These are phyloP conservation scores for Sebastes oblongus DNA, from an alignment of 2,797 vertebrate genomes.

Conservation along the genomic window DNA sequence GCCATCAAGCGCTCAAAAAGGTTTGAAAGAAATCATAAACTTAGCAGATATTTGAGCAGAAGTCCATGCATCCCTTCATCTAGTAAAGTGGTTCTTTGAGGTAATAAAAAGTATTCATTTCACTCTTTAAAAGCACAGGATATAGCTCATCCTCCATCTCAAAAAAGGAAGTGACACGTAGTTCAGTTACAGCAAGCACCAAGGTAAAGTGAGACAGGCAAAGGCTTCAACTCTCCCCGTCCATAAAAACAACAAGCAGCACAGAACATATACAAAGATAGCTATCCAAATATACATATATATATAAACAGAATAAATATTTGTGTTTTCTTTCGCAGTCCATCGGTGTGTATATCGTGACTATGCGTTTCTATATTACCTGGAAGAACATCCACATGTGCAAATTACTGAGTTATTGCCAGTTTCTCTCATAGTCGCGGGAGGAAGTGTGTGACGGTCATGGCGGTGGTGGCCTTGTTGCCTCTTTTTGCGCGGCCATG, in stretches of 20 bases:
- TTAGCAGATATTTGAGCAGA: slow-evolving; percentile 69
- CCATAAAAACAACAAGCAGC: slow-evolving; percentile 81
- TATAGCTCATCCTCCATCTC: slow-evolving; percentile 70
- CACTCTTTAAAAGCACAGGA: slow-evolving; percentile 73
- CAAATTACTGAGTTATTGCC: slow-evolving; percentile 83
- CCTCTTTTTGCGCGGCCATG: slow-evolving; percentile 91
- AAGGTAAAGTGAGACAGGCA: slow-evolving; percentile 76
- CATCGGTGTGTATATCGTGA: slow-evolving; percentile 55
- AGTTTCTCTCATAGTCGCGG: slow-evolving; percentile 88
- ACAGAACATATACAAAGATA: slow-evolving; percentile 82
- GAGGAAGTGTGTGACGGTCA: slow-evolving; percentile 97
- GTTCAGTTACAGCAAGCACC: slow-evolving; percentile 82
- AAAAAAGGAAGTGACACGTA: slow-evolving; percentile 72
- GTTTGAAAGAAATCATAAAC: slow-evolving; percentile 58
- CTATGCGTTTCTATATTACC: slow-evolving; percentile 78
- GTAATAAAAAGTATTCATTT: slow-evolving; percentile 83
- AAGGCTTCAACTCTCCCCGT: slow-evolving; percentile 67
- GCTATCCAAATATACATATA: slow-evolving; percentile 90
- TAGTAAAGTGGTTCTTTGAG: slow-evolving; percentile 79
- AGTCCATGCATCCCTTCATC: slow-evolving; percentile 78
- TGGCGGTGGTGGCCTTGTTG: slow-evolving; percentile 90
- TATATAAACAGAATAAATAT: slow-evolving; percentile 86
- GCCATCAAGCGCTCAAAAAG: slow-evolving; percentile 59
- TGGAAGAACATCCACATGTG: slow-evolving; percentile 86
- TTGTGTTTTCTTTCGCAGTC: slow-evolving; percentile 73